Conservation (phyloP, 2,888 invertebrate genomes). For the Rhamnusium bicolor region DNA sequence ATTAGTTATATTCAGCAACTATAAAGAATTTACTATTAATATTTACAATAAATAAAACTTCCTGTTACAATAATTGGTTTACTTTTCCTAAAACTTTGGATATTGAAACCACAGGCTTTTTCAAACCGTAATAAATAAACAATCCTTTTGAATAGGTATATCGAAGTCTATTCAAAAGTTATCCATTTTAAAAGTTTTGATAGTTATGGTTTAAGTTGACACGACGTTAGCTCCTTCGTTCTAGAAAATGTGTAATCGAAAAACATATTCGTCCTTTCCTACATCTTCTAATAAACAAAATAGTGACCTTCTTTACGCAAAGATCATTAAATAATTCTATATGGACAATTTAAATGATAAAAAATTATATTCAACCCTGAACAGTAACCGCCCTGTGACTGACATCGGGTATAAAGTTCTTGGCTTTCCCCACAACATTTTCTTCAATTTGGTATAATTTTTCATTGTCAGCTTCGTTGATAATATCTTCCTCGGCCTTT, state of each 20-base stretch:
- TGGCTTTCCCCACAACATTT: not conserved
- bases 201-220: no score
- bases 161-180: no score
- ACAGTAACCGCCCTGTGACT: slow-evolving; percentile 3
- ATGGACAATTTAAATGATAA: not conserved
- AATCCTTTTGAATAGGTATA: no score
- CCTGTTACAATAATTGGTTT: no score
- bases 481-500: not conserved
- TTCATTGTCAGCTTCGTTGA: not conserved
- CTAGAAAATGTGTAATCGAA: not conserved
- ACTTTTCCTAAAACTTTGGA: no score
- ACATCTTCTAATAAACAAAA: not conserved
- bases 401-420: not conserved
- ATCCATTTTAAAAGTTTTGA: no score
- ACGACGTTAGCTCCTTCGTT: no score
- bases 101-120: no score
- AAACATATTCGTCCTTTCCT: not conserved
- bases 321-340: not conserved
- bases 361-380: slow-evolving; percentile 2
- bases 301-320: not conserved
- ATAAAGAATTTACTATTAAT: no score
- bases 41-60: no score
- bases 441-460: not conserved
- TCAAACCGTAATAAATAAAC: no score
- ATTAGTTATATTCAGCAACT: no score